These are phyloP conservation scores for Anaspis maculata DNA, from an alignment of 2,888 invertebrate species.

Conservation along the genomic window DNA sequence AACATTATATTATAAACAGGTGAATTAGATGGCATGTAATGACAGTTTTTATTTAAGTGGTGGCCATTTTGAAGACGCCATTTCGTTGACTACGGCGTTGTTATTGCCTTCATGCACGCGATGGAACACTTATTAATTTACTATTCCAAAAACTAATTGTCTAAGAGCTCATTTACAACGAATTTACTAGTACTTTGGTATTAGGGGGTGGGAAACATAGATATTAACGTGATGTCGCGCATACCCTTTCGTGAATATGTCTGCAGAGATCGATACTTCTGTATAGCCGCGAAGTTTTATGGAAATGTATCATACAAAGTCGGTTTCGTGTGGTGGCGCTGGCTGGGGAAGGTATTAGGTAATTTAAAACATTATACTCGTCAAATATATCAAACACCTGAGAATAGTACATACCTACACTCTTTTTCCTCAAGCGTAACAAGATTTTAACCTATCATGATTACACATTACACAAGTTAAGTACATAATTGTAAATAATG, in stretches of 20 bases:
- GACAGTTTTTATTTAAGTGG: slow-evolving; percentile 14
- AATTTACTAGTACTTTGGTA: slow-evolving; percentile 8
- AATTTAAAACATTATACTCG: too few species aligned
- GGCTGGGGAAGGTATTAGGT: too few species aligned
- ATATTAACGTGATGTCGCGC: slow-evolving; percentile 12
- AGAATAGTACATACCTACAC: too few species aligned
- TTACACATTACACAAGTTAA: too few species aligned
- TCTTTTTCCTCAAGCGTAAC: too few species aligned
- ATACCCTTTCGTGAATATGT: too few species aligned
- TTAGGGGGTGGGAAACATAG: slow-evolving; percentile 6
- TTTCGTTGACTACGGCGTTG: slow-evolving; percentile 19
- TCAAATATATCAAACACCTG: too few species aligned
- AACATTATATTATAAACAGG: slow-evolving; percentile 2
- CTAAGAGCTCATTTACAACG: slow-evolving; percentile 18
- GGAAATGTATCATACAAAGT: slow-evolving; percentile 15
- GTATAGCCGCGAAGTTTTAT: slow-evolving; percentile 14
- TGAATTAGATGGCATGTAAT: slow-evolving; percentile 8
- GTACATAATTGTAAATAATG: too few species aligned
- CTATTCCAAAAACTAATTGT: slow-evolving; percentile 17
- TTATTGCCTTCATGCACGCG: slow-evolving; percentile 27
- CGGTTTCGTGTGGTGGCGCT: slow-evolving; percentile 5
- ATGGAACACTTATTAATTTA: slow-evolving; percentile 29
- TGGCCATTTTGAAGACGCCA: slow-evolving; percentile 29
- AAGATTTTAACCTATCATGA: too few species aligned
- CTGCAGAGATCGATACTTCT: slow-evolving; percentile 12